Conservation (phyloP, 2,797 vertebrate species). For the Gila robusta region DNA sequence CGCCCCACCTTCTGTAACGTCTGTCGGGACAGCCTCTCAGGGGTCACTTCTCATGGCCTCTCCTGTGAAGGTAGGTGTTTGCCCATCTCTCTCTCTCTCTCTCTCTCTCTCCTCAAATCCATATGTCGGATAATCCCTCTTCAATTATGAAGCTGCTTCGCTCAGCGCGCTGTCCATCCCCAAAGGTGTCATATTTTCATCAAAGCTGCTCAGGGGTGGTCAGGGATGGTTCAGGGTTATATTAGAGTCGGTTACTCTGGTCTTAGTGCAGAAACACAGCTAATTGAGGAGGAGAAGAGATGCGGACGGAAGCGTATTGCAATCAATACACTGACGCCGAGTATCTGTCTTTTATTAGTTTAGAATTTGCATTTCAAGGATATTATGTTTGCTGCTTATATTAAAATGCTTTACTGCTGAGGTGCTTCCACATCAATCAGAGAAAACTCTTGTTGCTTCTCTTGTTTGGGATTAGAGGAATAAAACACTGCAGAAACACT, state of each 20-base stretch:
- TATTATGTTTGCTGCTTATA: background rate
- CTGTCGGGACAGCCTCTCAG: conserved; percentile 96
- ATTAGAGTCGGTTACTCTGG: background rate
- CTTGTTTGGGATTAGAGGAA: background rate
- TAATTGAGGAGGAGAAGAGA: background rate
- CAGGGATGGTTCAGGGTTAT: background rate
- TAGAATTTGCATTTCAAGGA: background rate
- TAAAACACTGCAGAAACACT: background rate
- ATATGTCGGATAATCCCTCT: conserved; percentile 17
- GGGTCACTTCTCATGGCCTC: conserved; percentile 97
- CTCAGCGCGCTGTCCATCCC: conserved; percentile 24
- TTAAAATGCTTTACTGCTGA: background rate
- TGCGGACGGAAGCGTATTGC: background rate
- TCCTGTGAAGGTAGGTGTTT: conserved; percentile 93
- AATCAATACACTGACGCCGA: background rate
- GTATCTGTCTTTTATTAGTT: conserved; percentile 22
- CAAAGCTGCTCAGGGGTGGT: conserved; percentile 10
- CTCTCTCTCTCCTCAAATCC: background rate
- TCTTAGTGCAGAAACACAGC: conserved; percentile 23
- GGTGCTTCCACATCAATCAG: background rate
- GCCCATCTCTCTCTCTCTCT: background rate
- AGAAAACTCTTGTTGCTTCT: background rate
- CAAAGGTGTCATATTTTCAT: conserved; percentile 23
- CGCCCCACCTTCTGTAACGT: conserved; percentile 99
- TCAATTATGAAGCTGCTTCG: conserved; percentile 37